Base-by-base conservation (phyloP, 2,797 vertebrate genomes). In the Danio kyathit region DNA sequence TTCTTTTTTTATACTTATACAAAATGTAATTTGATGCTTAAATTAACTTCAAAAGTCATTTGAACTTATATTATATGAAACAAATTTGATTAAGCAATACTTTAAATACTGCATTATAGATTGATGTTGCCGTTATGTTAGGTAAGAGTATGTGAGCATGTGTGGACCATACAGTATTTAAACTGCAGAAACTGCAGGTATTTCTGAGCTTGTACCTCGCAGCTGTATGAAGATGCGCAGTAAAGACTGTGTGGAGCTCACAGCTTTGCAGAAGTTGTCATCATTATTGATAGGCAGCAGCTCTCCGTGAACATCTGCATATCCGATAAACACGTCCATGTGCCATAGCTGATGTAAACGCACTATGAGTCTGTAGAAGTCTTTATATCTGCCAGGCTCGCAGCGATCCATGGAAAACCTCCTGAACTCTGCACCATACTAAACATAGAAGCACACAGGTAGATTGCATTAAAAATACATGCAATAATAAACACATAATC, bases 341-440 rank as follows among this genome's bases (percentile, higher is more conserved):
- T 86, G 92, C 76, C 93, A 86, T 73, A 96, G 91, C 52, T 90
- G 93, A 88, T 96, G 95, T 8, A 95, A 92, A 80, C 92, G 93
- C 83, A 95, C 90, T 16, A 96, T 91, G 57, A 96, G 91, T 81
- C 93, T 93, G 88, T 94, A 94, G 90, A 96, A 96, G 69, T 96
- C 95, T 86, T 95, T 94, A 85, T 95, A 96, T 81, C 92, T 93
- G 49, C 95, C 95, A 1, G 95, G 95, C 79, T 95, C 94, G 54
- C 89, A 94, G 11, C 95, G 95, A 89, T 95, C 92, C 83, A 96
- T 74, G 52, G 95, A 96, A 88, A 96, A 96, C 85, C 95, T 94
- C 85, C 95, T 91, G 90, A 96, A 96, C 86, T 96, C 95, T 16
- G 95, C 95, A 81, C 95, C 95, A 91, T 94, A 96, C 95, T 96